phyloP scores from a whole-genome alignment of 2,113 vertebrate genomes.

The Sylvia atricapilla region DNA sequence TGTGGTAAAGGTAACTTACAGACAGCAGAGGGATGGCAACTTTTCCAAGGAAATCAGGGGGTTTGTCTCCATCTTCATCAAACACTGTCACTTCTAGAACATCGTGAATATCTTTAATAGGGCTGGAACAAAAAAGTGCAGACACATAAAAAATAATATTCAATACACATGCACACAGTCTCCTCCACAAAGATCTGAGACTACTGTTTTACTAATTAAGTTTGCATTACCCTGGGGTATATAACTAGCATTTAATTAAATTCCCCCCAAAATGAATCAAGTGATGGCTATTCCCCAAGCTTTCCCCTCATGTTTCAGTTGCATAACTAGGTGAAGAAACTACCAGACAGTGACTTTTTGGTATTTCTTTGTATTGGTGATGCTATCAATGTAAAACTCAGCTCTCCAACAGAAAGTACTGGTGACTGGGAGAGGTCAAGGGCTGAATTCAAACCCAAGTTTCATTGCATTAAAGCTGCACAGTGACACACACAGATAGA shows the following conservation, averaged over 20 bases:
- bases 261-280: slow-evolving; percentile 61
- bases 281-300: slow-evolving; percentile 66
- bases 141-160: background rate
- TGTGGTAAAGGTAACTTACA: slow-evolving; percentile 74
- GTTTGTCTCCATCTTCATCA: slow-evolving; percentile 93
- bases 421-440: background rate
- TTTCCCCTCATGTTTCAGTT: slow-evolving; percentile 37
- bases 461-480: background rate
- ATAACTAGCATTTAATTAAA: slow-evolving; percentile 73
- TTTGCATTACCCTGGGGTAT: slow-evolving; percentile 65
- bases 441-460: background rate
- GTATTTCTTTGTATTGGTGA: background rate
- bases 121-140: slow-evolving; percentile 75
- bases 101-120: slow-evolving; percentile 93
- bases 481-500: background rate
- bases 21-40: slow-evolving; percentile 90
- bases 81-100: slow-evolving; percentile 89
- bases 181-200: slow-evolving; percentile 46
- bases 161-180: background rate
- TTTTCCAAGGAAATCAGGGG: slow-evolving; percentile 91
- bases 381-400: background rate
- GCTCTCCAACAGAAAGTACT: background rate
- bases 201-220: slow-evolving; percentile 69
- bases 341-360: background rate
- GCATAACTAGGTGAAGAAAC: slow-evolving; percentile 12